A percentile compares a stretch with the other conserved stretches of the same genome.
These are phyloP conservation scores for Platycheirus rosarum DNA, from an alignment of 2,888 invertebrate species.

Conservation along the genomic window DNA sequence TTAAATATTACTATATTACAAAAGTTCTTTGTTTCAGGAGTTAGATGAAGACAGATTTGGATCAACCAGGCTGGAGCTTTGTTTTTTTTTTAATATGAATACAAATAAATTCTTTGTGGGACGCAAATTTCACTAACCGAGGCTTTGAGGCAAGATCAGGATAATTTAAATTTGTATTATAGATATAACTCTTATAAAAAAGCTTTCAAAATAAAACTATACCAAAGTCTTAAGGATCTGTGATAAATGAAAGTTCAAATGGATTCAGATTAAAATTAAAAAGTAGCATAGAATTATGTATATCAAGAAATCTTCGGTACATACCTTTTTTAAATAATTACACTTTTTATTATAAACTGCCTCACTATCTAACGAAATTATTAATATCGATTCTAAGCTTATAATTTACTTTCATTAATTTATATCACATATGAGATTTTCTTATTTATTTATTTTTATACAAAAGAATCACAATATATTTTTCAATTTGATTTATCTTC, in stretches of 20 bases:
- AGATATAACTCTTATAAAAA: no score
- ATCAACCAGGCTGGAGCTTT: not conserved
- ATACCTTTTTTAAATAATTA: slow-evolving; percentile 54
- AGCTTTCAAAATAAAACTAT: no score
- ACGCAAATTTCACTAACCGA: no score
- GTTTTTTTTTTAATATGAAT: not conserved
- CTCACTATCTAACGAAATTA: slow-evolving; percentile 61
- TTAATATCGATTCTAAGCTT: slow-evolving; percentile 46
- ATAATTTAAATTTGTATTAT: no score
- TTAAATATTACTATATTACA: slow-evolving; percentile 1
- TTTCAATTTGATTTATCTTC: slow-evolving; percentile 1
- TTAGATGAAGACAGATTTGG: not conserved
- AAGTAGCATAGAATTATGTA: no score
- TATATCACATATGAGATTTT: slow-evolving; percentile 61
- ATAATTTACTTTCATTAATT: slow-evolving; percentile 46
- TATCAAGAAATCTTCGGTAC: not conserved
- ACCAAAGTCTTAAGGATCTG: no score
- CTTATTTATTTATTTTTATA: slow-evolving; percentile 33
- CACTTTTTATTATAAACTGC: slow-evolving; percentile 40
- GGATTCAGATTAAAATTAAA: no score
- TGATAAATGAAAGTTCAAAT: no score
- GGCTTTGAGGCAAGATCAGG: no score
- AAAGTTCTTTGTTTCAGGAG: not conserved
- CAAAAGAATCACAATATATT: slow-evolving; percentile 33
- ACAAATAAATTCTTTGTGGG: no score